Evolutionary conservation across 2,888 invertebrate genomes (phyloP).

Genomic region (Plebejus argus): DNA sequence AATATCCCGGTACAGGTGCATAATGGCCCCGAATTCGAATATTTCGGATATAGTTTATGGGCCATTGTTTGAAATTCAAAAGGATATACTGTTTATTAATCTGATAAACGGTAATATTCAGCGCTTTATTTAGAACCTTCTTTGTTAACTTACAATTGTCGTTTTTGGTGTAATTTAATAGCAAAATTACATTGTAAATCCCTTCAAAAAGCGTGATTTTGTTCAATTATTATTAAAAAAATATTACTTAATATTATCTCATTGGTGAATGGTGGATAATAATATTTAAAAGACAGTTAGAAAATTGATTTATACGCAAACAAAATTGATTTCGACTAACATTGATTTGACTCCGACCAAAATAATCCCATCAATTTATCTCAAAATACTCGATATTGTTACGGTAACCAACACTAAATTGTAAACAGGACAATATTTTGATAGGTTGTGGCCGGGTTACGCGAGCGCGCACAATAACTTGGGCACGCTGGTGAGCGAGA

Average conservation of each 20-base stretch:
- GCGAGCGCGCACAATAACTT: constrained; percentile 94
- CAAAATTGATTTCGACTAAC: too few relatives aligned
- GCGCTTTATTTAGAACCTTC: constrained; percentile 13
- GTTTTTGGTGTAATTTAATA: background rate
- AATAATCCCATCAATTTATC: too few relatives aligned
- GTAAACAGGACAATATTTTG: background rate
- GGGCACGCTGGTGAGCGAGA: constrained; percentile 87
- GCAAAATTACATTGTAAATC: background rate
- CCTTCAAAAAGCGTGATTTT: background rate
- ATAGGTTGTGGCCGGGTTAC: constrained; percentile 90
- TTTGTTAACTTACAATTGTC: background rate
- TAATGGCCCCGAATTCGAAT: constrained; percentile 2
- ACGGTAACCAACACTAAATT: background rate
- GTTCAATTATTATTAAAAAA: too few relatives aligned
- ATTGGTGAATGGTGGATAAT: too few relatives aligned
- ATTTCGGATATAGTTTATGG: constrained; percentile 23
- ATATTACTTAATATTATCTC: too few relatives aligned
- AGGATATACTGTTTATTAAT: constrained; percentile 19
- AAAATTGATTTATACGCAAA: too few relatives aligned
- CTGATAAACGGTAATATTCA: constrained; percentile 12
- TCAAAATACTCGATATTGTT: too few relatives aligned
- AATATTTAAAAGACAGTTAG: too few relatives aligned
- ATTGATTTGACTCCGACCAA: too few relatives aligned
- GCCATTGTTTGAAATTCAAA: constrained; percentile 15
- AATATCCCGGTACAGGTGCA: background rate